Base-by-base conservation (phyloP, 2,888 invertebrate genomes). In the Eucriotettix oculatus region DNA sequence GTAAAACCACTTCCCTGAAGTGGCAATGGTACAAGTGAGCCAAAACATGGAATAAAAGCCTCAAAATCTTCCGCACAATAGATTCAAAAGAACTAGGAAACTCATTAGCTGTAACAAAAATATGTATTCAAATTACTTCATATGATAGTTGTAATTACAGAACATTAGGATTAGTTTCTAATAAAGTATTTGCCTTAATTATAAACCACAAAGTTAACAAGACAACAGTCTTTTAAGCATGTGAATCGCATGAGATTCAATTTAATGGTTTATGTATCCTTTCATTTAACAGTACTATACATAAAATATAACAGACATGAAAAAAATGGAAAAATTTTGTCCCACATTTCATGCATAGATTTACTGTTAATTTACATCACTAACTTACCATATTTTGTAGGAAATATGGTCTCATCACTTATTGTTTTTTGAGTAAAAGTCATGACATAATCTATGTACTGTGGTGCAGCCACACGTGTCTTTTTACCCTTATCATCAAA, bases 381-480 rank as follows among this genome's bases (percentile, higher is more conserved):
- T 29, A 29, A 29, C 83, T 83, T 77, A 90, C 96, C 96, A 78
- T 94, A 96, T 84, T 97, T 97, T 73, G 97, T 97, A 75, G 97
- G 97, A 81, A 97, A 98, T 74, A 95, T 85, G 72, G 85, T 84
- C 81, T 97, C 97, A 77, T 97, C 96, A 76, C 90, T 90, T 78
- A 97, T 88, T 68, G 92, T 94, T 79, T 93, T 93, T 78, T 97
- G 95, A 69, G 92, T 93, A 80, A 89, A 94, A 66, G 96, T 94
- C 93, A 97, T 97, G 73, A 96, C 96, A 79, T 94, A 95, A 80
- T 98, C 97, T 76, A 97, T 90, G 78, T 97, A 98, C 78, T 97
- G 96, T 69, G 96, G 95, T 69, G 97, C 96, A 67, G 96, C 90
- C 71, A 96, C 90, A 76, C 94, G 90, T 67, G 88, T 88, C 80